A percentile compares a stretch with the other conserved stretches of the same genome.
phyloP scores from a whole-genome alignment of 2,888 invertebrate genomes.

The Oligia fasciuncula region DNA sequence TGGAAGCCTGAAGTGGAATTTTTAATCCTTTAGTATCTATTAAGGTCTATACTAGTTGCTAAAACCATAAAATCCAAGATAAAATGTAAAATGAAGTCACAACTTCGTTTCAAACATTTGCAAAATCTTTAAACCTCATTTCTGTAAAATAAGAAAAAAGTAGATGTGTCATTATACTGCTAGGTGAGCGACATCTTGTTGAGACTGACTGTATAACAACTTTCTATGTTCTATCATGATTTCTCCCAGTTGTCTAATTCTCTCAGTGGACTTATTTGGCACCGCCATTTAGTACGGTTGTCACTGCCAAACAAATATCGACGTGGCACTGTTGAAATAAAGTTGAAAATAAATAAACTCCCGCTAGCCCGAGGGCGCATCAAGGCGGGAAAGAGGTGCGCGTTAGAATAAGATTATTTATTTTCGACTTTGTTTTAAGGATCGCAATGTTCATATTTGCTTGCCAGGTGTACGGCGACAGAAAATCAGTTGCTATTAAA shows the following conservation, averaged over 20 bases:
- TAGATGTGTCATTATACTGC: no score
- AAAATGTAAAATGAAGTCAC: no score
- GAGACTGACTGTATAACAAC: not conserved
- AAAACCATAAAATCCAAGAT: no score
- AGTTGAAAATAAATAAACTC: constrained; percentile 1
- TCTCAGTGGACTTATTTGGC: not conserved
- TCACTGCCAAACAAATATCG: not conserved
- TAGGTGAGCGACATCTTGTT: not conserved
- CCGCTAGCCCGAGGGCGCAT: not conserved
- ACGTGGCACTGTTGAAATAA: not conserved
- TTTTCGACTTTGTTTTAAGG: not conserved
- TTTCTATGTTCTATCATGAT: not conserved
- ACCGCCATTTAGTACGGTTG: not conserved
- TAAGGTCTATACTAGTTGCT: no score
- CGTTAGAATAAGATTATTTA: not conserved
- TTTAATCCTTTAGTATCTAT: no score
- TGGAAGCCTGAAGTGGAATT: no score
- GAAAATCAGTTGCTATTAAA: not conserved
- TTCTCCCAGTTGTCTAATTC: not conserved
- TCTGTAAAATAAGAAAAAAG: no score
- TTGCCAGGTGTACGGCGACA: not conserved
- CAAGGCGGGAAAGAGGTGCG: not conserved
- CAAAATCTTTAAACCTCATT: no score
- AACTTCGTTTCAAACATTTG: no score
- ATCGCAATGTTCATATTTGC: not conserved